Conservation (phyloP, 1,140 invertebrate species). For the Thaumetopoea pityocampa region DNA sequence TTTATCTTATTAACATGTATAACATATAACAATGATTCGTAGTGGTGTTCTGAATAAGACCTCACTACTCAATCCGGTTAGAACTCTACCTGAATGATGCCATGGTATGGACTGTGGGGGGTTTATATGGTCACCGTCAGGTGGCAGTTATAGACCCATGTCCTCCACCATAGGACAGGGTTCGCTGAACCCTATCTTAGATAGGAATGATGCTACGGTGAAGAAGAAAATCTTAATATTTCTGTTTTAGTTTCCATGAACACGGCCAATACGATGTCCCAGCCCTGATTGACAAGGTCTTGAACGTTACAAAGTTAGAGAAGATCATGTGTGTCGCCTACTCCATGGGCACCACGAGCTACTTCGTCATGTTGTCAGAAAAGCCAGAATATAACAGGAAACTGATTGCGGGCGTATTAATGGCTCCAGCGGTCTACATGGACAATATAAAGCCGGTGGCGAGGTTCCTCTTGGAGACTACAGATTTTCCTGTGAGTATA, state of each 20-base stretch:
- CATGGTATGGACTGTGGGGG: no score
- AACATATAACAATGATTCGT: no score
- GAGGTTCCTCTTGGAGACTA: conserved; percentile 26
- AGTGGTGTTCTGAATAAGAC: no score
- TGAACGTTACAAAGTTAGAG: conserved; percentile 71
- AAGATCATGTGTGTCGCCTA: conserved; percentile 78
- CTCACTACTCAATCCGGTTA: no score
- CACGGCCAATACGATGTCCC: conserved; percentile 79
- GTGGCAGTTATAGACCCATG: no score
- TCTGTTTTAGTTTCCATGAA: conserved; percentile 55
- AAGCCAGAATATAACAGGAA: conserved; percentile 77
- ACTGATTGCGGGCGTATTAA: conserved; percentile 60
- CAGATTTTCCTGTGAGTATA: conserved; percentile 38
- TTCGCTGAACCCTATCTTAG: no score
- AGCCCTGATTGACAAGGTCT: conserved; percentile 80
- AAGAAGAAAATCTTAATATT: no score
- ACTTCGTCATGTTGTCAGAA: conserved; percentile 78
- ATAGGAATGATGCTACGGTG: no score
- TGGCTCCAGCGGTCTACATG: conserved; percentile 62
- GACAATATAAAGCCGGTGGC: conserved; percentile 37
- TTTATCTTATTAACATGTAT: no score
- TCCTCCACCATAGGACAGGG: no score
- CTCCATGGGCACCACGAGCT: conserved; percentile 79
- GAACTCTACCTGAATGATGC: no score
- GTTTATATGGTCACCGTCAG: no score